These are phyloP conservation scores for Spilosoma lubricipeda DNA, from an alignment of 2,888 invertebrate genomes.

Conservation along the genomic window DNA sequence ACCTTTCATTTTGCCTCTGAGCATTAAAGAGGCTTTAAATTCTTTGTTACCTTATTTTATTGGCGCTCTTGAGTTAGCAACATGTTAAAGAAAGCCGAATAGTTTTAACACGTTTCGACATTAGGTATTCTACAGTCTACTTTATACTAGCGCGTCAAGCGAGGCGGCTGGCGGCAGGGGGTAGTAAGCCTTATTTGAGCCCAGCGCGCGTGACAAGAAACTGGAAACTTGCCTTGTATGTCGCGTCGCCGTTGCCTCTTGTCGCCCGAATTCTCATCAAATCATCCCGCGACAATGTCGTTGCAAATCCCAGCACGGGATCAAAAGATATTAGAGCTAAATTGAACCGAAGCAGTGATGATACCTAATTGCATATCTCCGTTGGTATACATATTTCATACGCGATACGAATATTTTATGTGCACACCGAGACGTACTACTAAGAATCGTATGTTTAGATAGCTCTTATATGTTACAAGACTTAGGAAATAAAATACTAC, in stretches of 20 bases:
- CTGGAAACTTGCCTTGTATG: slow-evolving; percentile 79
- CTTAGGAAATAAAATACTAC: slow-evolving; percentile 2
- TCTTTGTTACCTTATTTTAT: slow-evolving; percentile 38
- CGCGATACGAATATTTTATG: slow-evolving; percentile 42
- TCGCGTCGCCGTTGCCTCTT: slow-evolving; percentile 75
- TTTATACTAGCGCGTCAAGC: slow-evolving; percentile 71
- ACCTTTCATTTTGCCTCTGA: background rate
- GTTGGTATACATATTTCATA: slow-evolving; percentile 45
- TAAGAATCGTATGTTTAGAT: slow-evolving; percentile 8
- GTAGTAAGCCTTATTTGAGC: slow-evolving; percentile 84
- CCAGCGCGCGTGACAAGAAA: slow-evolving; percentile 84
- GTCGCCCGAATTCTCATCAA: slow-evolving; percentile 83
- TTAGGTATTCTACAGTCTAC: slow-evolving; percentile 81
- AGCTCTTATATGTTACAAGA: slow-evolving; percentile 1
- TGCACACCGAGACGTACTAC: background rate
- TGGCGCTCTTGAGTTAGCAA: slow-evolving; percentile 38
- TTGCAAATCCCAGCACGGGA: slow-evolving; percentile 82
- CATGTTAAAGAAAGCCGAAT: slow-evolving; percentile 54
- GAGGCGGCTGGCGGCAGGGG: slow-evolving; percentile 74
- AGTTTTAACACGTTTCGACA: slow-evolving; percentile 67
- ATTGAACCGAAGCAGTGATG: slow-evolving; percentile 74
- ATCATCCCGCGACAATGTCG: slow-evolving; percentile 83
- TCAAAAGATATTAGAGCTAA: slow-evolving; percentile 82
- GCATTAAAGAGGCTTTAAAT: slow-evolving; percentile 5
- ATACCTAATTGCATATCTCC: slow-evolving; percentile 66